Evolutionary conservation across 2,113 vertebrate genomes (phyloP).

Genomic region (Muntiacus muntjak): DNA sequence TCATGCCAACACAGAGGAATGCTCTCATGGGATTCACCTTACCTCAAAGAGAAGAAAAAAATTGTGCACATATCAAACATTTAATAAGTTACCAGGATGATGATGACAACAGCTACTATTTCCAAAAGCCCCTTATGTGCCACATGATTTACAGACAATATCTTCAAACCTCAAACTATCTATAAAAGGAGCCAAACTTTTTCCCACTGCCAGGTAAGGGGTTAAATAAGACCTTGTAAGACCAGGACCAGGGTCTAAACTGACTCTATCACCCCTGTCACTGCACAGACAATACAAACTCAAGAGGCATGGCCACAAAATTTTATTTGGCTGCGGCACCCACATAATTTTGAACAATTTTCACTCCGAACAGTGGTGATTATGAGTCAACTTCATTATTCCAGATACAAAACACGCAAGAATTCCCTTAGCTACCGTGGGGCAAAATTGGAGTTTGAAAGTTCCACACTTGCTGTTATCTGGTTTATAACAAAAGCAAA

Average conservation of each 20-base stretch:
- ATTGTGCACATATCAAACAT: not conserved
- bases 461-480: not conserved
- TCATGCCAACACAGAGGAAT: conserved; percentile 95
- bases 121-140: not conserved
- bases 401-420: not conserved
- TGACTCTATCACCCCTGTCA: not conserved
- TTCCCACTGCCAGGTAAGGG: not conserved
- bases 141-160: not conserved
- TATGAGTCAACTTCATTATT: not conserved
- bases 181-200: not conserved
- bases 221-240: not conserved
- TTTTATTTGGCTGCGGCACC: not conserved
- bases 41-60: not conserved
- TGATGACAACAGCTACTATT: not conserved
- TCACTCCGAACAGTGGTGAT: not conserved
- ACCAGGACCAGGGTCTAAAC: fast-evolving
- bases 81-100: not conserved
- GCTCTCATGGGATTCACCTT: conserved; percentile 88
- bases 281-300: not conserved
- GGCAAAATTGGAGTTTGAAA: not conserved
- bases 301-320: not conserved
- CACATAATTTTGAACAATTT: not conserved
- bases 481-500: not conserved
- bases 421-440: not conserved
- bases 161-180: not conserved